A percentile compares a stretch with the other conserved stretches of the same genome.
These are phyloP conservation scores for Burhinus oedicnemus DNA, from an alignment of 2,113 vertebrate species.

Conservation along the genomic window DNA sequence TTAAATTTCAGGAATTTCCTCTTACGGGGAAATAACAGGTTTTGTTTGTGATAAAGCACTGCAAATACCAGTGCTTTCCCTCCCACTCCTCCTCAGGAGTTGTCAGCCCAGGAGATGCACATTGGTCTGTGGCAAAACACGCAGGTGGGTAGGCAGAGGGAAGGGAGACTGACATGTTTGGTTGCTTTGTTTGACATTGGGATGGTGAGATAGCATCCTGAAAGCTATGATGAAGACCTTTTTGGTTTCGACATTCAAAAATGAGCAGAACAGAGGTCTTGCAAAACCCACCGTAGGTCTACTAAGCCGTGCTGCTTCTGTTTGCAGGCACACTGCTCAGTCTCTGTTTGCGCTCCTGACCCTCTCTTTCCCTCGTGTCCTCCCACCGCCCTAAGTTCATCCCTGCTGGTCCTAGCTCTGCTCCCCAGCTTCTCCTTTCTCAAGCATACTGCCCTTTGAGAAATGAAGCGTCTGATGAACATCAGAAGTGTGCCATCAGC, in stretches of 20 bases:
- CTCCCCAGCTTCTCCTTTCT: not conserved
- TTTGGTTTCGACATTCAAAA: not conserved
- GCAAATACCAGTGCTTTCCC: not conserved
- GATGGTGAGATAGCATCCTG: not conserved
- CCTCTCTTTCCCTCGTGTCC: fast-evolving
- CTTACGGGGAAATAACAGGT: not conserved
- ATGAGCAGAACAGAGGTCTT: not conserved
- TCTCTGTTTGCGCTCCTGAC: not conserved
- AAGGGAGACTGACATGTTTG: not conserved
- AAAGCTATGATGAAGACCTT: not conserved
- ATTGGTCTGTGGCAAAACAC: not conserved
- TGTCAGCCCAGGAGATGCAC: not conserved
- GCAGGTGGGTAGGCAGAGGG: not conserved
- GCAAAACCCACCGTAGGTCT: not conserved
- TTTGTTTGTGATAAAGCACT: not conserved
- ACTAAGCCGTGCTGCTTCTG: not conserved
- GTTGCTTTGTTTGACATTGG: not conserved
- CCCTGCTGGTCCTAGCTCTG: not conserved
- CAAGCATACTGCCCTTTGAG: not conserved
- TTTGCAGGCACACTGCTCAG: not conserved
- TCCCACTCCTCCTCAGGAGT: not conserved
- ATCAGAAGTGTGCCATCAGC: not conserved
- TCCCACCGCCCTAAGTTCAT: not conserved
- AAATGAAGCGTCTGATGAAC: not conserved
- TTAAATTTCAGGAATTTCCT: conserved; percentile 3